Evolutionary conservation across 2,113 vertebrate species (phyloP).

Genomic region (Anolis sagrei): DNA sequence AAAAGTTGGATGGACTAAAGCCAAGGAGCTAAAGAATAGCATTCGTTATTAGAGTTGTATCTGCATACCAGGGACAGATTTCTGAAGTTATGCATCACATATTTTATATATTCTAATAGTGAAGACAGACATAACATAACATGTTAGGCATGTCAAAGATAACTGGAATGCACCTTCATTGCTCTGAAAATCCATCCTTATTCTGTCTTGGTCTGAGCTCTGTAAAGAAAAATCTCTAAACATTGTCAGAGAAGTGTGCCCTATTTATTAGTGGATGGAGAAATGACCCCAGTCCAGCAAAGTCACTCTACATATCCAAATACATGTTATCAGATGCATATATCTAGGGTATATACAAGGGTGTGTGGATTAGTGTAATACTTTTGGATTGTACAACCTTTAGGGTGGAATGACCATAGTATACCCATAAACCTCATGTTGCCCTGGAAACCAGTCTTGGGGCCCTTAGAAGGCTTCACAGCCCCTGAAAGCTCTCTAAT

Average conservation of each 20-base stretch:
- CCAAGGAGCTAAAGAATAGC: not conserved
- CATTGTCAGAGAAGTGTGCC: not conserved
- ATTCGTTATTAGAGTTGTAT: not conserved
- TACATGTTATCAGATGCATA: no score
- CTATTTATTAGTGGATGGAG: not conserved
- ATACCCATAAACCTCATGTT: no score
- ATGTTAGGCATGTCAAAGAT: not conserved
- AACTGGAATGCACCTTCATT: not conserved
- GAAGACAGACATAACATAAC: conserved; percentile 3
- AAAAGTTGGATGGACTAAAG: conserved; percentile 4
- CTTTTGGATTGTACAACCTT: no score
- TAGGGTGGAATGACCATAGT: no score
- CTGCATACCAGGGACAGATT: not conserved
- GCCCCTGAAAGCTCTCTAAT: no score
- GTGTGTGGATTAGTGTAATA: no score
- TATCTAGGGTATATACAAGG: no score
- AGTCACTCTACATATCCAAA: no score
- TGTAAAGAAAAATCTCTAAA: not conserved
- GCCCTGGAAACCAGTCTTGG: no score
- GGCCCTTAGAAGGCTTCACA: no score
- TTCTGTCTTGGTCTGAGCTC: not conserved
- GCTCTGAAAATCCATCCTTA: conserved; percentile 1
- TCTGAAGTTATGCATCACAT: not conserved
- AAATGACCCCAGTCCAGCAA: no score
- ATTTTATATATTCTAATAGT: not conserved